Conservation (phyloP, 2,888 invertebrate genomes). For the Megaustenia siamemsis region DNA sequence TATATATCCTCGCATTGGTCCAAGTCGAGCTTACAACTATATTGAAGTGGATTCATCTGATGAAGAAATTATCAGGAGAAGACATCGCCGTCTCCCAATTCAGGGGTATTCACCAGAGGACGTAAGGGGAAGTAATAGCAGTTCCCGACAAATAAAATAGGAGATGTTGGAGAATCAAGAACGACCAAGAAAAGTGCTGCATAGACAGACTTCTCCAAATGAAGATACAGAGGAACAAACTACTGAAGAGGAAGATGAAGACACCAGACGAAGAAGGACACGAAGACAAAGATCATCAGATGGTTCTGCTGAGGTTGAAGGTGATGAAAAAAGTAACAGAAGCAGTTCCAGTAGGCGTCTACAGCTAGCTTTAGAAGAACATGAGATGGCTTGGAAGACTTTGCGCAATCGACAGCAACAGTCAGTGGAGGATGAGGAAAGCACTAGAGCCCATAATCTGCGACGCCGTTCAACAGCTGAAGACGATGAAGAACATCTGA, state of each 20-base stretch:
- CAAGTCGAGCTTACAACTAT: conserved; percentile 60
- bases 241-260: conserved; percentile 46
- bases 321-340: conserved; percentile 44
- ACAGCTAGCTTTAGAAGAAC: conserved; percentile 62
- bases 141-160: conserved; percentile 34
- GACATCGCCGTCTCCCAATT: conserved; percentile 18
- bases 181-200: background rate
- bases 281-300: conserved; percentile 1
- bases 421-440: conserved; percentile 49
- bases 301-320: conserved; percentile 49
- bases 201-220: background rate
- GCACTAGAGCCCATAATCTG: background rate
- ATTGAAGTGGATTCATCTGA: conserved; percentile 60
- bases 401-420: background rate
- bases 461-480: background rate
- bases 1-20: no score
- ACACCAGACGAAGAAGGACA: conserved; percentile 4
- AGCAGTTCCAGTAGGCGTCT: conserved; percentile 67
- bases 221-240: conserved; percentile 37
- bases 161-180: conserved; percentile 55
- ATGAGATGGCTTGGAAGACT: background rate
- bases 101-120: conserved; percentile 23
- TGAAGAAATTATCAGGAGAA: conserved; percentile 50
- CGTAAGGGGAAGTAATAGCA: conserved; percentile 4
- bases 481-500: conserved; percentile 44